Evolutionary conservation across 2,888 invertebrate genomes (phyloP), one percentile per base, ranked within the genome.

Genomic region (Pachymerium ferrugineum): DNA sequence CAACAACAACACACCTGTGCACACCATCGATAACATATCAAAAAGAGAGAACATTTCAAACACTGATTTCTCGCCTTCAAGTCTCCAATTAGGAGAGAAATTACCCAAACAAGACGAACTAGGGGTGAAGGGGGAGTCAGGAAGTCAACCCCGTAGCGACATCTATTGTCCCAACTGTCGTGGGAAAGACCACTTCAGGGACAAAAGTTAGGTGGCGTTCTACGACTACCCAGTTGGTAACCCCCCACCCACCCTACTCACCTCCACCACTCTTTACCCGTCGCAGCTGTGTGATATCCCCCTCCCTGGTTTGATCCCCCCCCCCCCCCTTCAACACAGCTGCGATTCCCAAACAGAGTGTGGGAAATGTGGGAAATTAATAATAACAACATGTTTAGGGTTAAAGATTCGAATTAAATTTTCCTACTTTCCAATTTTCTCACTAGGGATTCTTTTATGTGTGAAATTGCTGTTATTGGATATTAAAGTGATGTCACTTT

Each of bases 141-240:
- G 54, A 54, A 54, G 54, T 54, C 54, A 54, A 28, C 25, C 54
- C 54, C 25, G 54, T 28, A 54, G 54, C 54, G 54, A 54, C 54
- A 25, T 12, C 12, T 28, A 54, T 54, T 54, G 54, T 54, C 22
- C 54, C 12, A 3, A 54, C 54, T 54, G 54, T 54, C 54, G 54
- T 54, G 54, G 54, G 54, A 54, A 54, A 54, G 54, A 54, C 54
- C 54, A 54, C 54, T 54, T 54, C 25, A 54, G 54, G 54, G 54
- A 54, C 54, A 54, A 54, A 54, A 54, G 54, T 54, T 54, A 54
- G 54, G 54, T 54, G 54, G 54, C 54, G 54, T 54, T 54, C 54
- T 54, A 25, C 54, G 6, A 54, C 25, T 22, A 22, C 54, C 54
- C 38, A 3, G 22, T 54, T 54, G 54, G 54, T 54, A 22, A 54